phyloP scores from a whole-genome alignment of 37 sponge, comb jelly and placozoan species.

The Bolinopsis microptera region DNA sequence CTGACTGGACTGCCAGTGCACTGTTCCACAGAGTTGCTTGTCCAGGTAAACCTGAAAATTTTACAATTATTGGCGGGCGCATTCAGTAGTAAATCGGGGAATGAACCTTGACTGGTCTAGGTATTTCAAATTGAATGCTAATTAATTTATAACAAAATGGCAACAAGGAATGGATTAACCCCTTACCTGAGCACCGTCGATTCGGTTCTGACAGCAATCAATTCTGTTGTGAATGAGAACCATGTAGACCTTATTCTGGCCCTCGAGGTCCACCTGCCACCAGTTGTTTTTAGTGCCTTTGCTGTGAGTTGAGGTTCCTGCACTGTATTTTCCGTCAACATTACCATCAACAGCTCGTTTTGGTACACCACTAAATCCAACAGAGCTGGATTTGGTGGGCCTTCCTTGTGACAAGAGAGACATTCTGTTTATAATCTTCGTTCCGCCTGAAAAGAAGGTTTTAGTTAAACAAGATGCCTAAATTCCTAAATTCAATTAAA shows the following conservation, averaged over 20 bases:
- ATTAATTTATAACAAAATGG: too few species aligned
- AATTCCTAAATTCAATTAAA: too few species aligned
- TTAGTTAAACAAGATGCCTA: too few species aligned
- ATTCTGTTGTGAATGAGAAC: not conserved
- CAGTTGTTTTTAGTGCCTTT: not conserved
- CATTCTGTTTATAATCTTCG: not conserved
- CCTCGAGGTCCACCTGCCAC: not conserved
- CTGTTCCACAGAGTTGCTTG: slow-evolving; percentile 15
- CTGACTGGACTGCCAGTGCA: not conserved
- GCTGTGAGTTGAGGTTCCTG: not conserved
- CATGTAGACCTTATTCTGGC: not conserved
- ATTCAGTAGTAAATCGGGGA: too few species aligned
- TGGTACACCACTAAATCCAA: not conserved
- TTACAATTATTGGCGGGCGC: too few species aligned
- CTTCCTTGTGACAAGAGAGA: not conserved
- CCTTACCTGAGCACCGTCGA: not conserved
- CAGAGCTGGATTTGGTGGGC: not conserved
- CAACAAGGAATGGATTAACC: too few species aligned
- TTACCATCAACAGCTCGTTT: not conserved
- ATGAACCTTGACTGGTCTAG: too few species aligned
- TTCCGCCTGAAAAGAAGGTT: not conserved
- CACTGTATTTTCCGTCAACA: not conserved
- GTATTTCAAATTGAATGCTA: too few species aligned
- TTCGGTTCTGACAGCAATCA: slow-evolving; percentile 2
- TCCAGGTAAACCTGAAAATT: not conserved